Evolutionary conservation across 2,888 invertebrate species (phyloP).

Genomic region (Callyntrura sp.): DNA sequence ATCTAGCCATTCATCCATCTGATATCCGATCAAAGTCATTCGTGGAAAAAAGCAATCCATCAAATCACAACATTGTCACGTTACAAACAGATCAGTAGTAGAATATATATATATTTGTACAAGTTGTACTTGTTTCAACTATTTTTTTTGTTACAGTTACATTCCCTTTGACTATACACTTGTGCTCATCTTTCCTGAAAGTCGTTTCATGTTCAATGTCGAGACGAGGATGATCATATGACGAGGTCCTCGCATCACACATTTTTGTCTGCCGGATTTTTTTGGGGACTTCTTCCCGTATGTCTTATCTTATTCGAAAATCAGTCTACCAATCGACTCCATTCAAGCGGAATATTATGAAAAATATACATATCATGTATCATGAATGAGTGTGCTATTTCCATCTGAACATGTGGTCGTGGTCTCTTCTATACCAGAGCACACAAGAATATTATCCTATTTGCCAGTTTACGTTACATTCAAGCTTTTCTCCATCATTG

Average conservation of each 20-base stretch:
- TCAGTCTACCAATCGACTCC: conserved; percentile 49
- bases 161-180: not conserved
- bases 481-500: conserved; percentile 1
- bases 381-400: not conserved
- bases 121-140: not conserved
- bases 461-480: conserved; percentile 42
- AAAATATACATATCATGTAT: not conserved
- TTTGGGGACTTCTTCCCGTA: not conserved
- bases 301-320: conserved; percentile 28
- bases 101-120: not conserved
- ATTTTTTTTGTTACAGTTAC: not conserved
- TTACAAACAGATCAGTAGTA: conserved; percentile 67
- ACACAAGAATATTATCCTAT: conserved; percentile 28
- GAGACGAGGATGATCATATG: conserved; percentile 20
- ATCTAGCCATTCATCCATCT: conserved; percentile 22
- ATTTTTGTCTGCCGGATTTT: not conserved
- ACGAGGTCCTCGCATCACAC: conserved; percentile 1
- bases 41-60: conserved; percentile 72
- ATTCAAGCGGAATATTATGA: conserved; percentile 67
- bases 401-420: not conserved
- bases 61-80: conserved; percentile 74
- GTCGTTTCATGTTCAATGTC: conserved; percentile 64
- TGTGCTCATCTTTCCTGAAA: conserved; percentile 66
- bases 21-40: conserved; percentile 69
- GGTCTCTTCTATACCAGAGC: not conserved